Evolutionary conservation across 2,888 invertebrate species (phyloP), one percentile per base, ranked within the genome.

Genomic region (Phaedon cochleariae): DNA sequence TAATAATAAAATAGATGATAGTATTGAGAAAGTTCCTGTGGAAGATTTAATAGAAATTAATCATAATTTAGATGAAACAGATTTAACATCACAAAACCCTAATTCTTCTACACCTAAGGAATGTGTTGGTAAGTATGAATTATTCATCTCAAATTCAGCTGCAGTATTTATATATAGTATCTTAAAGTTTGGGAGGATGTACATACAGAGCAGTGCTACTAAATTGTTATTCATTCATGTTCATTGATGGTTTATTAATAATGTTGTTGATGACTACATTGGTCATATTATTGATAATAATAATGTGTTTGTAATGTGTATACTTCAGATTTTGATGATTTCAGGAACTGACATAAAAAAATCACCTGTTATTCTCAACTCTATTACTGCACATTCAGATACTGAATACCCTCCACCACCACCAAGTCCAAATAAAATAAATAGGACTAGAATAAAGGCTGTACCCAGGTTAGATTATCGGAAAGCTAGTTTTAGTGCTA

Each of bases 381-480:
- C 41, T 15, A 62, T 41, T 48, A 17, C 49, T 21, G 18, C 37
- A 5, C 26, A 57, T 34, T 64, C 59, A 12, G 78, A 79, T 65
- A 68, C 65, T 29, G 80, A 80, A 61, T 77, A 78, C 63, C 74
- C 76, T 49, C 73, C 85, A 1, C 79, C 87, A 52, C 89, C 87
- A 4, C 86, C 87, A 0, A 83, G 82, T 69, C 87, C 88, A 0
- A 85, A 85, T 67, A 92, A 92, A 83, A 71, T 78, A 20, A 89
- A 88, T 54, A 85, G 92, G 1, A 86, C 88, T 0, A 88, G 92
- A 68, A 87, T 92, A 34, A 87, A 90, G 41, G 90, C 92, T 2
- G 87, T 87, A 3, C 92, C 92, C 0, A 85, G 89, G 73, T 84
- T 92, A 58, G 88, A 89, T 18, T 85, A 92, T 62, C 86, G 91